Percentiles rank a stretch among this genome's conserved stretches.
Evolutionary conservation across 2,113 vertebrate species (phyloP).

Genomic region (Pelecanoides urinatrix): DNA sequence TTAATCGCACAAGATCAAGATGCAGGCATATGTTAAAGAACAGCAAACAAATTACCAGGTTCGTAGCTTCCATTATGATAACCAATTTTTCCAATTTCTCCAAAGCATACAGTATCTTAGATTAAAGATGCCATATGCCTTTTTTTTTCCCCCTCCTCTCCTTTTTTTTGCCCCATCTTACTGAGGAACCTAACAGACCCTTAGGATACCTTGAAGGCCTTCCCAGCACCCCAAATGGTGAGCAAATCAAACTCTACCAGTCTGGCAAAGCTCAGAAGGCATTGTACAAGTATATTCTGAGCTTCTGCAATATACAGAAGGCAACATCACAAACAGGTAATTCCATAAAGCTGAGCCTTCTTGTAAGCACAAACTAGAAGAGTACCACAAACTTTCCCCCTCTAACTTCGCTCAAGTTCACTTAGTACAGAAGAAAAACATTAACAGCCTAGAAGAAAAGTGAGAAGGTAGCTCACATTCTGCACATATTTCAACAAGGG

Average conservation of each 20-base stretch:
- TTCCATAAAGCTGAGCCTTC: neutral
- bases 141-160: rapidly evolving
- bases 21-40: neutral
- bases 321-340: neutral
- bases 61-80: neutral
- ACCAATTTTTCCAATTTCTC: neutral
- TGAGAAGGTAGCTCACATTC: neutral
- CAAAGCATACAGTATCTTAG: neutral
- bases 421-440: neutral
- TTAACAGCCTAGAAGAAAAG: neutral
- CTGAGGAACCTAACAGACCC: neutral
- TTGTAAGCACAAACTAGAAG: neutral
- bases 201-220: neutral
- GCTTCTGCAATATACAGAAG: neutral
- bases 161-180: neutral
- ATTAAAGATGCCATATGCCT: neutral
- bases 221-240: neutral
- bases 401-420: neutral
- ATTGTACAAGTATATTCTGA: neutral
- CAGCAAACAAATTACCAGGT: neutral
- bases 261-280: neutral
- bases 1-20: rapidly evolving
- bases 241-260: neutral
- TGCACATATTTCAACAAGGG: neutral
- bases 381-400: neutral